Base-by-base conservation (phyloP, 2,113 vertebrate species). In the Vidua macroura region DNA sequence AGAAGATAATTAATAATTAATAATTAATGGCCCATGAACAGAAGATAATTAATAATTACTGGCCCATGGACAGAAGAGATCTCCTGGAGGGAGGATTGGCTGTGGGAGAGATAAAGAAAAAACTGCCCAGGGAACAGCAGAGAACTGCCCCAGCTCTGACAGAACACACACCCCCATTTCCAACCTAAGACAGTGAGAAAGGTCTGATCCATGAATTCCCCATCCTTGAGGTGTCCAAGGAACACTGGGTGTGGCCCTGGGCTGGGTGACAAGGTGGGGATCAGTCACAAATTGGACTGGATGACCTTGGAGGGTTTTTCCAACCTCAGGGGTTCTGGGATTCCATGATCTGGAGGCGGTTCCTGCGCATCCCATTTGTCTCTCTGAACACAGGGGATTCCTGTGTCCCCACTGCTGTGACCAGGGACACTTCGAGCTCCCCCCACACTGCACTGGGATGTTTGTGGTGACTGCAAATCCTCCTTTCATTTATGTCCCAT, bases 341-440 rank as follows among this genome's bases (percentile, higher is more conserved):
- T 62, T 39, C 22, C 0, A 0, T 6, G 60, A 5, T 3, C 15
- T 43, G 3, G 75, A 48, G 21, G 22, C 12, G 13, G 3, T 30
- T 30, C 33, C 60, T 37, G 9, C 7, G 2, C 18, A 25, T 31
- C 44, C 19, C 5, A 0, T 51, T 83, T 48, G 30, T 20, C 30
- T 43, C 31, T 49, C 53, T 5, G 15, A 76, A 20, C 53, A 49
- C 33, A 15, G 28, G 6, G n/a, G 73, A 39, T 53, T 73, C 49
- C 70, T 56, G 8, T 67, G 51, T 39, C 66, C 31, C 52, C 60
- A 5, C 30, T 28, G 51, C 31, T 53, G 55, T 5, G 33, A 49
- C 46, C 46, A 62, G 31, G 41, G 28, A 85, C 33, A 33, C n/a
- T 25, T 15, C 0, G 3, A 56, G n/a, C 49, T 77, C 33, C 43